Percentiles rank a stretch among this genome's conserved stretches.
Evolutionary conservation across 53 echinoderm and acorn worm genomes (phyloP).

Genomic region (Echinarachnius parma): DNA sequence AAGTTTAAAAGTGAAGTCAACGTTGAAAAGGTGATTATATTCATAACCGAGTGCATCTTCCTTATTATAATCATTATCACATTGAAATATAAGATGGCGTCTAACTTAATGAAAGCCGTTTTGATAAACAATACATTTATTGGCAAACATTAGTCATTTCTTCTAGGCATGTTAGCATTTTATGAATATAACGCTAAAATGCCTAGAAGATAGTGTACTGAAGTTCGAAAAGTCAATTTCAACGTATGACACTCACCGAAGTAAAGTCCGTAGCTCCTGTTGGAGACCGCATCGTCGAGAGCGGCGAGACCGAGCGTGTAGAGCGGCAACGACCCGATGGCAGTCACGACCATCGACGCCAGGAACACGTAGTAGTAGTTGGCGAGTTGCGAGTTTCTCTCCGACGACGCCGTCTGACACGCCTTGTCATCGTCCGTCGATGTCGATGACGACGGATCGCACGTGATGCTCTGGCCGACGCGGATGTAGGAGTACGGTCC

Average conservation of each 20-base stretch:
- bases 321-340: slow-evolving; percentile 52
- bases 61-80: too few relatives aligned
- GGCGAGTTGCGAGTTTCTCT: slow-evolving; percentile 12
- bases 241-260: slow-evolving; percentile 34
- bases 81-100: too few relatives aligned
- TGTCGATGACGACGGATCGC: slow-evolving; percentile 8
- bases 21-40: too few relatives aligned
- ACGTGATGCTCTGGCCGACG: background rate
- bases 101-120: too few relatives aligned
- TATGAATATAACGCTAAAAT: too few relatives aligned
- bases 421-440: slow-evolving; percentile 5
- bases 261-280: slow-evolving; percentile 59
- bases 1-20: too few relatives aligned
- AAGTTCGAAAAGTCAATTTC: background rate
- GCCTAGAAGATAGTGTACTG: too few relatives aligned
- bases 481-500: slow-evolving; percentile 43
- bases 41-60: too few relatives aligned
- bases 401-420: background rate
- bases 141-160: too few relatives aligned
- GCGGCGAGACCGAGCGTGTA: slow-evolving; percentile 67
- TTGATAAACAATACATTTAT: too few relatives aligned
- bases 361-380: slow-evolving; percentile 68
- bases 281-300: slow-evolving; percentile 72
- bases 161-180: too few relatives aligned
- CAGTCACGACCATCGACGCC: slow-evolving; percentile 50